These are phyloP conservation scores for Rosalia funebris DNA, from an alignment of 2,888 invertebrate genomes.

Conservation along the genomic window DNA sequence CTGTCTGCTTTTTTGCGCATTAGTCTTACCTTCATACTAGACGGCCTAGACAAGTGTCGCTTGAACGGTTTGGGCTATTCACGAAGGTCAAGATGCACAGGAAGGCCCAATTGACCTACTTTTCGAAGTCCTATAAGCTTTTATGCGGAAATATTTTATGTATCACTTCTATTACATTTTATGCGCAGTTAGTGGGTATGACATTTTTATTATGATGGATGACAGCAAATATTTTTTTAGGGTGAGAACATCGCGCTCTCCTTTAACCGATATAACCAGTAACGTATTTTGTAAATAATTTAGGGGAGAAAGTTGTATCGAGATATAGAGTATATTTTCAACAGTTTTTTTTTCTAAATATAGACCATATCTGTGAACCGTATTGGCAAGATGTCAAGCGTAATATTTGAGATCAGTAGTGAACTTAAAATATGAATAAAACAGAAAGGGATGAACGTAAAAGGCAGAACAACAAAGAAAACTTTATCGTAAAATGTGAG, in stretches of 20 bases:
- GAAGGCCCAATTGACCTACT: constrained; percentile 44
- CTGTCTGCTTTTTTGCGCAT: not conserved
- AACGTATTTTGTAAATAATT: not conserved
- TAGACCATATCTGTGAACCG: no score
- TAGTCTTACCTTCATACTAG: not conserved
- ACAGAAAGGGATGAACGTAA: no score
- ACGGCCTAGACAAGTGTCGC: not conserved
- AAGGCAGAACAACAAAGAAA: no score
- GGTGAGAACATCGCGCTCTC: constrained; percentile 7
- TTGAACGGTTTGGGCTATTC: constrained; percentile 6
- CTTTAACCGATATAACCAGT: no score
- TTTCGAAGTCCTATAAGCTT: constrained; percentile 19
- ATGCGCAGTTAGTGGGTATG: constrained; percentile 1
- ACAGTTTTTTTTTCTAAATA: no score
- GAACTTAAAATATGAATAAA: no score
- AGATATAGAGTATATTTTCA: no score
- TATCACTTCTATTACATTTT: constrained; percentile 24
- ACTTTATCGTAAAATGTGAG: no score
- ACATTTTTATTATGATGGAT: constrained; percentile 11
- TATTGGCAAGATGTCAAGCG: no score
- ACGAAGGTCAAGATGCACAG: constrained; percentile 40
- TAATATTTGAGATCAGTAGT: no score
- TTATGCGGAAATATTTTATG: constrained; percentile 24
- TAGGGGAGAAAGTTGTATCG: no score
- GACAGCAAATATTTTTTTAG: constrained; percentile 4